Evolutionary conservation across 2,888 invertebrate species (phyloP), one percentile per base, ranked within the genome.

Genomic region (Notodonta dromedarius): DNA sequence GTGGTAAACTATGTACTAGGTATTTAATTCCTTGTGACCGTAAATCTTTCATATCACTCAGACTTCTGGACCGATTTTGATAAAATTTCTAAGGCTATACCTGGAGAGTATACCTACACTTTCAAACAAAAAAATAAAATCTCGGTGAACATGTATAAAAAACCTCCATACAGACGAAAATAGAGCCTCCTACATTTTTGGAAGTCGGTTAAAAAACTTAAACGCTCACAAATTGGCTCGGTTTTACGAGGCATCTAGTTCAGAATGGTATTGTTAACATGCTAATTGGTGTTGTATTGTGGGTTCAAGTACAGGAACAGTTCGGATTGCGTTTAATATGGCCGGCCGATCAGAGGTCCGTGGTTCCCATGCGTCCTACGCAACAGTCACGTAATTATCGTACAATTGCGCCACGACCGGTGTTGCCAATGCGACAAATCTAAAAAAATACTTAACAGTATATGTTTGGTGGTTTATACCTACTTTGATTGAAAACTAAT

Each of bases 351-450:
- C 61, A 50, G 67, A 73, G 75, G 75, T 68, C 63, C 71, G 53
- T 54, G 62, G 67, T 92, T 91, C 91, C 88, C 91, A 91, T 83
- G 88, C 88, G 84, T 81, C 90, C 91, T 87, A 91, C 91, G 89
- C 89, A 84, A 80, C 74, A 67, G 71, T 71, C 75, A 83, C 79
- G 83, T 90, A 90, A 91, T 90, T 88, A 89, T 85, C 74, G 77
- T 82, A 79, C 80, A 80, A 88, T 91, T 91, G 88, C 90, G 79
- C 79, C 84, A 84, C 80, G 71, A 64, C 14, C 46, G 6, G 46
- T 35, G 51, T 46, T 51, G 56, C 59, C 54, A 54, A 12, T 6
- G 11, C 14, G 13, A 32, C 24, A 0, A 53, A 13, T n/a, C 13
- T 13, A 35, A 53, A 35, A 53, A 8, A 51, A 16, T 14, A 50